A percentile compares a stretch with the other conserved stretches of the same genome.
These are phyloP conservation scores for Eristalis arbustorum DNA, from an alignment of 2,888 invertebrate species.

Conservation along the genomic window DNA sequence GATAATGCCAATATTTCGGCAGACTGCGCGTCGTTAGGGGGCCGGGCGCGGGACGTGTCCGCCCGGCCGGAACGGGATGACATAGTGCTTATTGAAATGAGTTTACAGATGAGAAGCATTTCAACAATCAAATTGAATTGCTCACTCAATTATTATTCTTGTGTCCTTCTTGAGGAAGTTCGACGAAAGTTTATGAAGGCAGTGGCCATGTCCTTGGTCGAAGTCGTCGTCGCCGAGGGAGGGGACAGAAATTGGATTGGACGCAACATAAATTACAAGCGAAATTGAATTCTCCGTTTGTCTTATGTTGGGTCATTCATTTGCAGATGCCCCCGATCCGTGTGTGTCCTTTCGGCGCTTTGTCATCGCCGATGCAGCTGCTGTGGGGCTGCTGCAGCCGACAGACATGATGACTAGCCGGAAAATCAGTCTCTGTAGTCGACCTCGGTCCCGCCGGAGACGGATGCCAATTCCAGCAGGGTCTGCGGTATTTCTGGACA, in stretches of 20 bases:
- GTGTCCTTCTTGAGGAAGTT: neutral
- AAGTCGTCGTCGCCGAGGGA: too few species aligned
- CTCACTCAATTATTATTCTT: constrained; percentile 25
- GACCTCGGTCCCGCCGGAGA: neutral
- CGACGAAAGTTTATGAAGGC: neutral
- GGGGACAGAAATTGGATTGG: constrained; percentile 19
- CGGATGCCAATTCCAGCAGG: neutral
- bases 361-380: neutral
- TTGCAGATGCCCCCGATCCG: neutral
- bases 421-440: too few species aligned
- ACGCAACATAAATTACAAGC: constrained; percentile 5
- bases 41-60: neutral
- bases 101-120: constrained; percentile 27
- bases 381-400: neutral
- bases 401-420: neutral
- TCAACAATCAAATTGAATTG: constrained; percentile 25
- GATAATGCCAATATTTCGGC: constrained; percentile 37
- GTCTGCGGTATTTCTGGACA: neutral
- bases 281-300: constrained; percentile 30
- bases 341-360: neutral
- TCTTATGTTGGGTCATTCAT: constrained; percentile 7
- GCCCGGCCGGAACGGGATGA: neutral
- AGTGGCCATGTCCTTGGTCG: neutral
- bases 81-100: constrained; percentile 56
- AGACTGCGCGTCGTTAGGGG: constrained; percentile 21